A percentile compares a stretch with the other conserved stretches of the same genome.
Conservation (phyloP, 2,113 vertebrate genomes). For the Laterallus jamaicensis region DNA sequence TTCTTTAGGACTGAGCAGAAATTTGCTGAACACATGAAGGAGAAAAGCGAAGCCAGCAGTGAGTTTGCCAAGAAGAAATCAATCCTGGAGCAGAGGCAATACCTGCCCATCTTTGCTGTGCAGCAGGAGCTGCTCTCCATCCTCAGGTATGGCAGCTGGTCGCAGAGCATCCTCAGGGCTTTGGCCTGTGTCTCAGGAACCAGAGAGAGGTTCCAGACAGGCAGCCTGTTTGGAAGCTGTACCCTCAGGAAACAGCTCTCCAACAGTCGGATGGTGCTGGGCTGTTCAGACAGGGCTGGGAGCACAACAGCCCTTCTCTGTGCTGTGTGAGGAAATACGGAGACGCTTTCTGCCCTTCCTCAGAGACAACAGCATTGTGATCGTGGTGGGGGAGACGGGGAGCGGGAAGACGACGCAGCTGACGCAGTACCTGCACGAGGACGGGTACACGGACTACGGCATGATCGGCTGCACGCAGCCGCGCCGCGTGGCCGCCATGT, state of each 20-base stretch:
- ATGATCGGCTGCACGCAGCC: conserved; percentile 99
- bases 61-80: conserved; percentile 97
- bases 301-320: neutral
- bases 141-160: conserved; percentile 81
- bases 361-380: conserved; percentile 98
- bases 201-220: neutral
- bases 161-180: neutral
- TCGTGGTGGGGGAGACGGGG: conserved; percentile 97
- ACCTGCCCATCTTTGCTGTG: conserved; percentile 95
- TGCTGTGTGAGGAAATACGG: neutral
- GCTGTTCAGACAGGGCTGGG: neutral
- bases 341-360: neutral
- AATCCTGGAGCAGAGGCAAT: conserved; percentile 94
- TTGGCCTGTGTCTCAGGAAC: neutral
- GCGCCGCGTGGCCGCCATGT: conserved; percentile 96
- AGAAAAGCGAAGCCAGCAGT: conserved; percentile 92
- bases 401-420: conserved; percentile 98
- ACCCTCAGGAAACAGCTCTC: neutral
- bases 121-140: conserved; percentile 95
- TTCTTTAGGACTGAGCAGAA: conserved; percentile 91
- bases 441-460: conserved; percentile 95
- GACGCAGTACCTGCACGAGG: conserved; percentile 96
- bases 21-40: conserved; percentile 98
- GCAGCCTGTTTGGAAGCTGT: accelerated
- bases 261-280: neutral